These are phyloP conservation scores for Drosophila aff. DNA, from an alignment of 1,140 invertebrate genomes.

Conservation along the genomic window DNA sequence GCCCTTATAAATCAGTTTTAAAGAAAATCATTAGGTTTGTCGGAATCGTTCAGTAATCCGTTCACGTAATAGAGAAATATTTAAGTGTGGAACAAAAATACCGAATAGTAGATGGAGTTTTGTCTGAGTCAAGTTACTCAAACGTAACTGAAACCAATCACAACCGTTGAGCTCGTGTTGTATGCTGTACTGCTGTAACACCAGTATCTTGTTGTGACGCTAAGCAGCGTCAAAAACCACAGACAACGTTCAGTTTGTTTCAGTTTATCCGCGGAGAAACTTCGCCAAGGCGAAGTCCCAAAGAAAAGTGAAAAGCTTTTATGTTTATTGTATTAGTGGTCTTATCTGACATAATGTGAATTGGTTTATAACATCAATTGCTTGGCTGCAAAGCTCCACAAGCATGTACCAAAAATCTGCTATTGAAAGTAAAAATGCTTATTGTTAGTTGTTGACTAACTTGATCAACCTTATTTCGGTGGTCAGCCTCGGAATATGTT, in stretches of 20 bases:
- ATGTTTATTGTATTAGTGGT: conserved; percentile 20
- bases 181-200: conserved; percentile 31
- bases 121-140: conserved; percentile 7
- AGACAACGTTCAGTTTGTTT: conserved; percentile 38
- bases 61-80: not conserved
- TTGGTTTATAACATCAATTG: conserved; percentile 21
- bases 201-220: conserved; percentile 11
- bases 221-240: conserved; percentile 40
- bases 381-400: not conserved
- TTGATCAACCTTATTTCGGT: not conserved
- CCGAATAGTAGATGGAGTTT: conserved; percentile 1
- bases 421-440: conserved; percentile 14
- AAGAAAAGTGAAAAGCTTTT: conserved; percentile 51
- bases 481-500: not conserved
- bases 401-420: not conserved
- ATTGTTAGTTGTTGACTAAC: not conserved
- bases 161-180: conserved; percentile 10
- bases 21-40: no score
- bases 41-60: not conserved
- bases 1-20: no score
- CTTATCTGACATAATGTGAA: conserved; percentile 29
- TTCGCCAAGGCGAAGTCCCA: conserved; percentile 16
- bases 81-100: conserved; percentile 2
- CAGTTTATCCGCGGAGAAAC: conserved; percentile 52
- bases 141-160: conserved; percentile 36